These are phyloP conservation scores for Coptodon bakossiorum DNA, from an alignment of 2,113 vertebrate species.

Conservation along the genomic window DNA sequence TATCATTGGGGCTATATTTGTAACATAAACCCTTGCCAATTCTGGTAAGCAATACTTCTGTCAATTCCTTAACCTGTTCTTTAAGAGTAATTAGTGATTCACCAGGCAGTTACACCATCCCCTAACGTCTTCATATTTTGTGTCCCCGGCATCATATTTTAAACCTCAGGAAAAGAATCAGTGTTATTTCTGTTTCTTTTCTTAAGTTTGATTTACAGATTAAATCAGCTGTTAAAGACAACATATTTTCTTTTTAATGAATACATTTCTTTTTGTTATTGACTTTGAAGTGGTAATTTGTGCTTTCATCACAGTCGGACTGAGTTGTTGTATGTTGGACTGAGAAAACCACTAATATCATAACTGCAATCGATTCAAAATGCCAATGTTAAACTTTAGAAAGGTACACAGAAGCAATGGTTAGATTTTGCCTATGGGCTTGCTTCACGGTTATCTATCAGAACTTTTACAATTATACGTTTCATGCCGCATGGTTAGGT, in stretches of 20 bases:
- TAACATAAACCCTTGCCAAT: not conserved
- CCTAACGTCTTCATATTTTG: not conserved
- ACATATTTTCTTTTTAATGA: not conserved
- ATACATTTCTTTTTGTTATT: not conserved
- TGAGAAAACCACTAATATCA: not conserved
- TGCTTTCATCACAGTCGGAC: not conserved
- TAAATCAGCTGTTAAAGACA: not conserved
- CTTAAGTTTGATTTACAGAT: not conserved
- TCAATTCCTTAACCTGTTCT: not conserved
- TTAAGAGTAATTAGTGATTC: not conserved
- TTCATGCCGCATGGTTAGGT: not conserved
- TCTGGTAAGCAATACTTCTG: not conserved
- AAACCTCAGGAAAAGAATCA: not conserved
- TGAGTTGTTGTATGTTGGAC: not conserved
- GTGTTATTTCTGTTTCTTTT: not conserved
- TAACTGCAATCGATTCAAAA: not conserved
- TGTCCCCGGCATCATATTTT: not conserved
- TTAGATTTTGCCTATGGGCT: not conserved
- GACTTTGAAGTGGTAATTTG: not conserved
- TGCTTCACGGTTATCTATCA: not conserved
- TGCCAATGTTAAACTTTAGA: not conserved
- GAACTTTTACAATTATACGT: not conserved
- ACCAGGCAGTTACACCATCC: not conserved
- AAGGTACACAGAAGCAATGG: not conserved
- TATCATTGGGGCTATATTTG: not conserved